Base-by-base conservation (phyloP, 1,140 invertebrate species). In the Drosophila fuyamai region DNA sequence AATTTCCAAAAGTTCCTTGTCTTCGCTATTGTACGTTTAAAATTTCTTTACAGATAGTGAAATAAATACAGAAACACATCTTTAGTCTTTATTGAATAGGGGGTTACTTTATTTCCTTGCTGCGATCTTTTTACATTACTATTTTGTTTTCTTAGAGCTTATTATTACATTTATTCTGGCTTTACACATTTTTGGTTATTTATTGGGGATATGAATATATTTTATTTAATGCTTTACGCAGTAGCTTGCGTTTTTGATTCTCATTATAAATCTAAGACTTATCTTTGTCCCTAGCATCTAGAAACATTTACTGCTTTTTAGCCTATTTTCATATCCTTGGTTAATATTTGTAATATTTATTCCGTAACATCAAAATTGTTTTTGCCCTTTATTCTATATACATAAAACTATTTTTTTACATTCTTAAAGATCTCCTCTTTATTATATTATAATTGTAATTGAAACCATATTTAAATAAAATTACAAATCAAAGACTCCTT, bases 151-250 rank as follows among this genome's bases (percentile, higher is more conserved):
- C 51, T 71, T 41, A 32, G 16, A 43, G 16, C 29, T 65, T 63
- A 65, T 5, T 38, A 23, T 36, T 71, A 71, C 35, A 36, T 54
- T 67, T 50, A 44, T 56, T 77, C 29, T 58, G 16, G 38, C 51
- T 79, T 79, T 72, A 63, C 53, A 54, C 43, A 27, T 54, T 47
- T 72, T 68, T 14, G 38, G 41, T 74, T 47, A 67, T 61, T 79
- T 55, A 38, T 55, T 50, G 68, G 54, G 65, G 79, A 88, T 85
- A 85, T 85, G 83, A 85, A 88, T 85, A 85, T 85, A 71, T 54
- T 75, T 76, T 85, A 82, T 81, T 86, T 67, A 78, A 68, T 80
- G 61, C 76, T 66, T 72, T 40, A 54, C 32, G 66, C 81, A 65
- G 63, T 56, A 40, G 63, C 35, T 27, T 59, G 14, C 13, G 36